A percentile compares a stretch with the other conserved stretches of the same genome.
phyloP scores from a whole-genome alignment of 2,888 invertebrate species.

The Nebria salina region DNA sequence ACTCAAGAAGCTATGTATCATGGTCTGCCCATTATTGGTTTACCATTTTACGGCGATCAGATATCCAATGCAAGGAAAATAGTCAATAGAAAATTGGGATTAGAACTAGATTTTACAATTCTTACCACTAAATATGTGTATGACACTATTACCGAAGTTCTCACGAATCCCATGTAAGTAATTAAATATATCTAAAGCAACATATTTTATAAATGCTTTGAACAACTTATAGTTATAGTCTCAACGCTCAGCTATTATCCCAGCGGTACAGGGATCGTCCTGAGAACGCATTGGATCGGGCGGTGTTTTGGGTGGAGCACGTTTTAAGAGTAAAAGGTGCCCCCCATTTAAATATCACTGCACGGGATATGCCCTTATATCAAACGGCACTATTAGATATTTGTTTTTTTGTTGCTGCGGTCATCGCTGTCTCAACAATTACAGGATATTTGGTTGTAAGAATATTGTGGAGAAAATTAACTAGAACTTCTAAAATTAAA shows the following conservation, averaged over 20 bases:
- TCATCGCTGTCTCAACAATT: not conserved
- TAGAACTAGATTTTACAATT: constrained; percentile 49
- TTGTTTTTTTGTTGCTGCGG: constrained; percentile 24
- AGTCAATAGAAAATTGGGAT: constrained; percentile 51
- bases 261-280: constrained; percentile 49
- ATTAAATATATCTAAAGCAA: not conserved
- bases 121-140: constrained; percentile 50
- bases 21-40: constrained; percentile 52
- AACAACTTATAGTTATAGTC: constrained; percentile 48
- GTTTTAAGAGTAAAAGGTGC: constrained; percentile 44
- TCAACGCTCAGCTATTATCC: constrained; percentile 49
- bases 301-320: constrained; percentile 49
- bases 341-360: constrained; percentile 40
- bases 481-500: not conserved
- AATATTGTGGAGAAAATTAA: not conserved
- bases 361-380: constrained; percentile 30
- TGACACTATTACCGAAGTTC: constrained; percentile 50
- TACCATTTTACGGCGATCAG: constrained; percentile 58
- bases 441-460: not conserved
- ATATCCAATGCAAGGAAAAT: constrained; percentile 54
- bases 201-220: not conserved
- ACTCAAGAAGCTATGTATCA: constrained; percentile 52
- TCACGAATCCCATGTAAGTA: constrained; percentile 52
- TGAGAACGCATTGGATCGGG: constrained; percentile 49
- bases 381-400: constrained; percentile 47